Evolutionary conservation across 2,888 invertebrate species (phyloP), one percentile per base, ranked within the genome.

Genomic region (Cephalotes varians): DNA sequence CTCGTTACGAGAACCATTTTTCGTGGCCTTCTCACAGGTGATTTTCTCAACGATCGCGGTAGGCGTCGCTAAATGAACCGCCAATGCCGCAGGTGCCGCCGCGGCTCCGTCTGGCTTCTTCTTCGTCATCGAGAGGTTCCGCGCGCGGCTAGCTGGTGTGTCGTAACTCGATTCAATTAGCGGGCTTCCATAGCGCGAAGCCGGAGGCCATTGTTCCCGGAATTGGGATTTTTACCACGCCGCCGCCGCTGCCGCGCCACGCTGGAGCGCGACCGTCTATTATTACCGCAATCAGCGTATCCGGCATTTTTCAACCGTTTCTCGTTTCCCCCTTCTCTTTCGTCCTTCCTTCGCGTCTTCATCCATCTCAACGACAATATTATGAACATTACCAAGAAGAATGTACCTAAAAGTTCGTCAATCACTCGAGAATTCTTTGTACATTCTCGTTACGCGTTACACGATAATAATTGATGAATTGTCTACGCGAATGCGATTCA

Each of bases 101-200:
- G 51, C 47, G 31, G n/a, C 15, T 28, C 51, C 83, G 85, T 82
- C 82, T 40, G 85, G 82, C 85, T 83, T 83, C 81, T 83, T 81
- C 80, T 28, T 65, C 79, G 81, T 80, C 60, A 47, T 74, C 87
- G 85, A 60, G 56, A 67, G 71, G 65, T 64, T 82, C 72, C 21
- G 31, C 73, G 69, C 62, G 82, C 60, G 56, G 54, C 58, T 37
- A 65, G 51, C 81, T 83, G 77, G 34, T 54, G 87, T 93, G 92
- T 92, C 91, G 93, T 91, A 92, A 93, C 92, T 88, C 91, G 91
- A 93, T 93, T 93, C 93, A 94, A 94, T 93, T 93, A 93, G 92
- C 92, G 91, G 91, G 91, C 92, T 92, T 93, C 92, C 91, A 92
- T 88, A 87, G 90, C 90, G 92, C 88, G 89, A 92, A 90, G 91